Conservation (phyloP, 2,888 invertebrate species). For the Leucophenga maculata region DNA sequence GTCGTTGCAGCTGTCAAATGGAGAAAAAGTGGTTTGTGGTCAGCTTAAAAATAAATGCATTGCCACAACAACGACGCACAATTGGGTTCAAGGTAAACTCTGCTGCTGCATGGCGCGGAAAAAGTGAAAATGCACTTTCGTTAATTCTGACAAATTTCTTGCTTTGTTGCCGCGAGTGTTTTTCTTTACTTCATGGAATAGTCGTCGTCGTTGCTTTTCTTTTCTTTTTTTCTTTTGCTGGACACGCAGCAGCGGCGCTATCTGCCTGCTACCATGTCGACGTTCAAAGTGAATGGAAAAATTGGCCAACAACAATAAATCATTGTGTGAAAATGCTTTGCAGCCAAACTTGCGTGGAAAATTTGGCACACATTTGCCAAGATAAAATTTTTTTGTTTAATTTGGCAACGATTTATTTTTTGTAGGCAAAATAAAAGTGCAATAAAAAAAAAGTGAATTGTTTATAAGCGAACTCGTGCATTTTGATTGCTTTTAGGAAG, state of each 20-base stretch:
- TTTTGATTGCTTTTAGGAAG: not conserved
- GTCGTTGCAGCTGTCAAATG: not conserved
- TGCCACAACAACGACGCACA: not conserved
- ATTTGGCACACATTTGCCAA: not conserved
- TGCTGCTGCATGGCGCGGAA: conserved; percentile 28
- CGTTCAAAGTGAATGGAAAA: conserved; percentile 6
- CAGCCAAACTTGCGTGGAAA: not conserved
- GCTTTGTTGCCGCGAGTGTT: not conserved
- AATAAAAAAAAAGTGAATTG: not conserved
- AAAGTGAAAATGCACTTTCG: conserved; percentile 45
- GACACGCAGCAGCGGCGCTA: not conserved
- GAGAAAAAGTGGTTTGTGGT: not conserved
- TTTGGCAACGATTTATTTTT: not conserved
- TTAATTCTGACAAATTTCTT: conserved; percentile 34
- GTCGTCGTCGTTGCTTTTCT: not conserved
- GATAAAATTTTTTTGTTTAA: too few relatives aligned
- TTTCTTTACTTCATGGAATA: not conserved
- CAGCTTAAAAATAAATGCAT: not conserved
- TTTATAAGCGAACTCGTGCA: not conserved
- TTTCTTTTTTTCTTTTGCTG: too few relatives aligned
- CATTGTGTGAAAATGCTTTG: conserved; percentile 12
- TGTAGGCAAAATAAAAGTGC: not conserved
- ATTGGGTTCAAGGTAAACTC: conserved; percentile 47
- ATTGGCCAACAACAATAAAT: conserved; percentile 9
- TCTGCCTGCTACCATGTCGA: not conserved